Percentiles rank a stretch among this genome's conserved stretches.
Conservation (phyloP, 2,888 invertebrate genomes). For the Amblyteles armatorius region DNA sequence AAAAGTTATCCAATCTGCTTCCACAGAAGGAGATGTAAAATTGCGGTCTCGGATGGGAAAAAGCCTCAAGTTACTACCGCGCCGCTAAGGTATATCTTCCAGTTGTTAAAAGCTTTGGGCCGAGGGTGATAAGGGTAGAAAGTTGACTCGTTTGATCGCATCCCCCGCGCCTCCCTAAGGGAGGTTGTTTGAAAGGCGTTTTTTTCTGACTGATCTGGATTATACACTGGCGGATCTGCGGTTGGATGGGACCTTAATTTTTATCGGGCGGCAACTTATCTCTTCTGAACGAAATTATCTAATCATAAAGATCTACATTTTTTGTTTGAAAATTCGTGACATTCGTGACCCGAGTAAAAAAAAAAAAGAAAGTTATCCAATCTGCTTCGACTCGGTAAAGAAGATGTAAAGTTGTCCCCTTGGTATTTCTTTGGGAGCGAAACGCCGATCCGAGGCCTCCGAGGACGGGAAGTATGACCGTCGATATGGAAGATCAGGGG, state of each 20-base stretch:
- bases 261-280: not conserved
- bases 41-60: slow-evolving; percentile 58
- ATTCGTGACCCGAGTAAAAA: not conserved
- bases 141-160: slow-evolving; percentile 51
- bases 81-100: slow-evolving; percentile 34
- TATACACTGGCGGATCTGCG: not conserved
- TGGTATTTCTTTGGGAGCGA: not conserved
- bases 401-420: slow-evolving; percentile 7
- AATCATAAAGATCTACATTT: not conserved
- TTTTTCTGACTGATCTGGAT: slow-evolving; percentile 12
- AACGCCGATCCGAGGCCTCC: slow-evolving; percentile 18
- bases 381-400: not conserved
- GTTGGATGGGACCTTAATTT: not conserved
- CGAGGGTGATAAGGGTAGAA: slow-evolving; percentile 15
- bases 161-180: not conserved
- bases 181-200: slow-evolving; percentile 16
- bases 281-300: not conserved
- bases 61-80: slow-evolving; percentile 44
- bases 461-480: not conserved
- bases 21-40: slow-evolving; percentile 31
- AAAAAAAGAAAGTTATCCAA: not conserved
- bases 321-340: not conserved
- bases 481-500: slow-evolving; percentile 41
- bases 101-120: slow-evolving; percentile 43
- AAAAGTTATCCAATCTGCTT: too few species aligned